Percentiles rank a stretch among this genome's conserved stretches.
Conservation (phyloP, 2,888 invertebrate species). For the Chrysolina oricalcia region DNA sequence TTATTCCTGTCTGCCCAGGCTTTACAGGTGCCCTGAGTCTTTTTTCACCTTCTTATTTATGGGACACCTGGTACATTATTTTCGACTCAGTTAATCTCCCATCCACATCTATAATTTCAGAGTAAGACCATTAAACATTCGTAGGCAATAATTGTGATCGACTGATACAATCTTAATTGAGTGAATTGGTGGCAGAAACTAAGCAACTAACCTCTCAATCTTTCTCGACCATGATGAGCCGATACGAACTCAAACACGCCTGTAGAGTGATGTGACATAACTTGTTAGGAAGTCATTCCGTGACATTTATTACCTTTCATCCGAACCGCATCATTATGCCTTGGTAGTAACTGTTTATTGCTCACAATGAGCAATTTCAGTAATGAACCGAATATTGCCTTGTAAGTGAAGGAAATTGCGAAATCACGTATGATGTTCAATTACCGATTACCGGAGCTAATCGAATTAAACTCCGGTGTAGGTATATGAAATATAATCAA, state of each 20-base stretch:
- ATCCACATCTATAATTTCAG: no score
- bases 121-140: no score
- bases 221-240: neutral
- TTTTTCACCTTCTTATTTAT: no score
- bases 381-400: conserved; percentile 23
- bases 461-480: conserved; percentile 12
- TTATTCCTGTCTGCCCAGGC: no score
- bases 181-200: no score
- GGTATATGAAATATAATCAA: conserved; percentile 15
- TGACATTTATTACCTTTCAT: conserved; percentile 24
- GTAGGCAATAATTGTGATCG: no score
- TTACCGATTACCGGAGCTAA: conserved; percentile 12
- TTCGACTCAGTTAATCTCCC: no score
- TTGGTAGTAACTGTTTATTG: conserved; percentile 19
- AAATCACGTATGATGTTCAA: conserved; percentile 33
- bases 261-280: conserved; percentile 2
- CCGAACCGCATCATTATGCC: conserved; percentile 17
- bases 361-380: conserved; percentile 30
- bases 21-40: no score
- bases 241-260: neutral
- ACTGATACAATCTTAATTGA: no score
- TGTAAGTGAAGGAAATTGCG: conserved; percentile 26
- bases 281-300: conserved; percentile 13
- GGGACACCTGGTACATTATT: no score
- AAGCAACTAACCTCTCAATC: no score